Base-by-base conservation (phyloP, 2,113 vertebrate species). In the Centrocercus urophasianus region DNA sequence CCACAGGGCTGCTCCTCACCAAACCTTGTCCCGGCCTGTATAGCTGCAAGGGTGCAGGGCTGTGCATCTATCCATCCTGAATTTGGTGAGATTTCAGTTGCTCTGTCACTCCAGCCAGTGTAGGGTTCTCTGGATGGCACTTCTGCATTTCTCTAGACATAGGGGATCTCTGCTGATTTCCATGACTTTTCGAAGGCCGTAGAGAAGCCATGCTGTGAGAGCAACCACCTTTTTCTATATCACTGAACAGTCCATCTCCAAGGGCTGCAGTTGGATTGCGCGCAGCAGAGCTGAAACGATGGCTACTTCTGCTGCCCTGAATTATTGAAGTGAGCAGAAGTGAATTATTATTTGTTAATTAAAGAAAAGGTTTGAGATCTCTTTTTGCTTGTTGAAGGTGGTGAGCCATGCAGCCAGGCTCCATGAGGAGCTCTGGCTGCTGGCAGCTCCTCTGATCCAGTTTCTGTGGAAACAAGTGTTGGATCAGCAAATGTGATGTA, bases 401-500 rank as follows among this genome's bases (percentile, higher is more conserved):
- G 32, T 1, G 0, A 60, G 69, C 38, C 11, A 3, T 32, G 11
- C 0, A 72, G 59, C 59, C 0, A 12, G 7, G 38, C 67, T 89
- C 63, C 30, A 8, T 9, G 22, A 79, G 47, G 34, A 88, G 83
- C 70, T 38, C 77, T 63, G 64, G 11, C 56, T 90, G 52, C 70
- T 4, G 0, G 27, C 1, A 0, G 67, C 73, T 1, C 19, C 74
- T 92, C 56, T 73, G 66, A 54, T 94, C 59, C 81, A 50, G 10
- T 79, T 87, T 91, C 84, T 94, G 74, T 0, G 0, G 77, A 63
- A 95, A 70, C 81, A 87, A 84, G 45, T 54, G 87, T 94, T 91
- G 86, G 84, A 94, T 88, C 84, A 93, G 84, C 87, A 85, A 79
- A 83, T 32, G 71, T 69, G 81, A 59, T 89, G 78, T 92, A 67